Evolutionary conservation across 2,888 invertebrate genomes (phyloP).

Genomic region (Mycogona germanica): DNA sequence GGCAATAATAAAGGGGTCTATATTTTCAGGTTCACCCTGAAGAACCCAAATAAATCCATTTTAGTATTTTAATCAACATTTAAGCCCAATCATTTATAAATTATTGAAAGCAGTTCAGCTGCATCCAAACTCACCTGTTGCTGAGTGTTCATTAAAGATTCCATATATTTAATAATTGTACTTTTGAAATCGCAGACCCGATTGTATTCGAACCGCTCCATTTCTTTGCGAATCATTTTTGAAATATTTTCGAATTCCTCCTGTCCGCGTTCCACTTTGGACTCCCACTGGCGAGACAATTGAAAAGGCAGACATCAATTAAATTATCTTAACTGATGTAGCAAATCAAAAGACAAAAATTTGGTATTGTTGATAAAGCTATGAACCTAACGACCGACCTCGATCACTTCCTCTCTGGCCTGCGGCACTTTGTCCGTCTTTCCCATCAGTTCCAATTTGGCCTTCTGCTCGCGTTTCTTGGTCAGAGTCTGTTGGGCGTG

Average conservation of each 20-base stretch:
- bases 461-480: conserved; percentile 86
- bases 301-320: background rate
- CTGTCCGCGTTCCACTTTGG: conserved; percentile 91
- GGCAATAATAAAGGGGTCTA: no score
- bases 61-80: no score
- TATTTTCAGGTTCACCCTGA: no score
- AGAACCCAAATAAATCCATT: no score
- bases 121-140: conserved; percentile 53
- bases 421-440: conserved; percentile 80
- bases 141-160: conserved; percentile 88
- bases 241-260: conserved; percentile 94
- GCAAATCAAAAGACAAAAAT: no score
- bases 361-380: background rate
- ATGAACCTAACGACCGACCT: conserved; percentile 47
- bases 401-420: conserved; percentile 80
- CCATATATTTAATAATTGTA: conserved; percentile 80
- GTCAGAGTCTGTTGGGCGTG: conserved; percentile 89
- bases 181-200: conserved; percentile 81
- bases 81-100: no score
- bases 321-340: conserved; percentile 5
- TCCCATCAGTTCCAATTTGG: conserved; percentile 78
- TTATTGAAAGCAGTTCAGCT: conserved; percentile 26
- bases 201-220: conserved; percentile 80
- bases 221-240: conserved; percentile 82
- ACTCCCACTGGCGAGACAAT: no score